These are phyloP conservation scores for Petrolisthes cinctipes DNA, from an alignment of 2,888 invertebrate species.

Conservation along the genomic window DNA sequence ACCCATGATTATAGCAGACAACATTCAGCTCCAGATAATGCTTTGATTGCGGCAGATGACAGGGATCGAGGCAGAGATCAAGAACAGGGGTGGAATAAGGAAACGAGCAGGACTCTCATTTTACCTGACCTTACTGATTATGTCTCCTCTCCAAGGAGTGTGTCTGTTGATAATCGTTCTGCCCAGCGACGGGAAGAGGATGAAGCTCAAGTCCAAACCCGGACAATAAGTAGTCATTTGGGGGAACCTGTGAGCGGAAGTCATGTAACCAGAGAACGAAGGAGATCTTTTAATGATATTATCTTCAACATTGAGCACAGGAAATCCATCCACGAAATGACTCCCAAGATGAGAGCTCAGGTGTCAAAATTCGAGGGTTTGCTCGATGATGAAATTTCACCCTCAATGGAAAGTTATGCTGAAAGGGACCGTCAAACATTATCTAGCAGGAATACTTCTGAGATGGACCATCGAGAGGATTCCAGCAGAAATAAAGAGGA, in stretches of 20 bases:
- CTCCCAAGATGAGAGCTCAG: constrained; percentile 41
- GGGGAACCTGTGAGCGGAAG: not conserved
- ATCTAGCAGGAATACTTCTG: not conserved
- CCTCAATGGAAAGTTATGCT: not conserved
- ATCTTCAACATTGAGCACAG: constrained; percentile 32
- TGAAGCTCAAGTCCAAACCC: not conserved
- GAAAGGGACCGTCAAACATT: not conserved
- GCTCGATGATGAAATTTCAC: not conserved
- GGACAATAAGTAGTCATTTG: not conserved
- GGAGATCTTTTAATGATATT: constrained; percentile 26
- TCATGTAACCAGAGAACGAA: not conserved
- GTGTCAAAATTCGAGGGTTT: constrained; percentile 36
- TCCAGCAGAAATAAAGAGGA: not conserved
- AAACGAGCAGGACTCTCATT: not conserved
- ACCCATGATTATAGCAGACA: not conserved
- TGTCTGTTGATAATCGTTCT: not conserved
- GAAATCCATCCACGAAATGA: constrained; percentile 41
- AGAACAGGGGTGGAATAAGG: not conserved
- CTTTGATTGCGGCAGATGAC: not conserved
- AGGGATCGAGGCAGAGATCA: not conserved
- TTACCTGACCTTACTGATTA: constrained; percentile 35
- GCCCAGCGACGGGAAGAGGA: not conserved
- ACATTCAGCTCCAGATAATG: not conserved
- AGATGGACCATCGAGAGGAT: not conserved
- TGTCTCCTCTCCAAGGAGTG: not conserved